Evolutionary conservation across 2,797 vertebrate species (phyloP).

Genomic region (Moxostoma hubbsi): DNA sequence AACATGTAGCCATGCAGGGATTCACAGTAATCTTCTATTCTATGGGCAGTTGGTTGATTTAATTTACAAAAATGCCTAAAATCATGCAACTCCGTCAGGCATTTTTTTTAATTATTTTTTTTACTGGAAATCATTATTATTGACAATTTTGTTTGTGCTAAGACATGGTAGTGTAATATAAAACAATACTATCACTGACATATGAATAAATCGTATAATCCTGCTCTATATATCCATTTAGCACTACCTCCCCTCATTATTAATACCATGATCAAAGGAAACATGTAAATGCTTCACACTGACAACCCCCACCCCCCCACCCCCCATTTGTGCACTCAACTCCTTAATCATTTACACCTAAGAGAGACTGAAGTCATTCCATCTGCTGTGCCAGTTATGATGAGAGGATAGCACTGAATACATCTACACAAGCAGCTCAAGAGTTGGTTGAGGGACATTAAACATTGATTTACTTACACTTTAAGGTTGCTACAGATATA

Average conservation of each 20-base stretch:
- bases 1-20: not conserved
- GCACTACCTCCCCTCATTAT: not conserved
- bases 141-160: not conserved
- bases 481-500: not conserved
- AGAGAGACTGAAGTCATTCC: constrained; percentile 19
- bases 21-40: too few relatives aligned
- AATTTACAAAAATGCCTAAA: too few relatives aligned
- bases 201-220: not conserved
- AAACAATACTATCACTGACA: not conserved
- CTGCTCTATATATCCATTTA: constrained; percentile 13
- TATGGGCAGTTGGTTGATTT: too few relatives aligned
- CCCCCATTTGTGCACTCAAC: not conserved
- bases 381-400: constrained; percentile 3
- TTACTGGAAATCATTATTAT: not conserved
- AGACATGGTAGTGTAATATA: not conserved
- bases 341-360: constrained; percentile 7
- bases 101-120: not conserved
- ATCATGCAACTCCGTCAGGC: not conserved
- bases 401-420: not conserved
- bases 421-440: not conserved
- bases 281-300: too few relatives aligned
- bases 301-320: too few relatives aligned
- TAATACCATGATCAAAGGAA: constrained; percentile 24
- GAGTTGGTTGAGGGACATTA: not conserved
- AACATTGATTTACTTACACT: not conserved